Base-by-base conservation (phyloP, 2,888 invertebrate species). In the Atethmia centrago region DNA sequence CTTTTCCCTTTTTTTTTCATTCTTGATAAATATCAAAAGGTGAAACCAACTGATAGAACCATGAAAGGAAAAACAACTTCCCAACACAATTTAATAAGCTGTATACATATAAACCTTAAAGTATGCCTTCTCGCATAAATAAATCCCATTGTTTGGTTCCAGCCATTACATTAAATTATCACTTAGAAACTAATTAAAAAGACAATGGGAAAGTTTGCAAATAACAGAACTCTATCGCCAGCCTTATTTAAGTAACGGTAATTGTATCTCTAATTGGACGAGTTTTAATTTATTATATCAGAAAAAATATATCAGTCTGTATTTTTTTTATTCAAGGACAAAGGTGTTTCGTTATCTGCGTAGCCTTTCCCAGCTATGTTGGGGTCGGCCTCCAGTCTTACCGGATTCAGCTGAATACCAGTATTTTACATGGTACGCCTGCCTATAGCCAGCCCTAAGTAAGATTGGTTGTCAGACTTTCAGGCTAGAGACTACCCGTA, bases 181-280 rank as follows among this genome's bases (percentile, higher is more conserved):
- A 58, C 79, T 72, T 63, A 16, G 19, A 76, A 85, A 85, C 76
- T 85, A 85, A 84, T 84, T 84, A 79, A 79, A 82, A 77, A 68
- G 45, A 82, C 71, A 85, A 79, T 56, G 25, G 58, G 12, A 84
- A 82, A 85, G 62, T 84, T 85, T 74, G 61, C 42, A 36, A 71
- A 82, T 71, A 82, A 69, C 67, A 77, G 16, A 74, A 70, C 49
- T 69, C 53, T 63, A 82, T 71, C n/a, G 55, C 63, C 47, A 16
- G 65, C 45, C 21, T 61, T 71, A 59, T 70, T 59, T 9, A 72
- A 63, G 49, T 40, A 21, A 61, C 51, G 21, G 12, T 70, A 58
- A 81, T 66, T 77, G 36, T 45, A 45, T 45, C 47, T 66, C 51
- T 74, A 74, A 64, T 55, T 65, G 10, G 21, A 19, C 3, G 51